Evolutionary conservation across 2,888 invertebrate genomes (phyloP).

Genomic region (Antheraea assamensis): DNA sequence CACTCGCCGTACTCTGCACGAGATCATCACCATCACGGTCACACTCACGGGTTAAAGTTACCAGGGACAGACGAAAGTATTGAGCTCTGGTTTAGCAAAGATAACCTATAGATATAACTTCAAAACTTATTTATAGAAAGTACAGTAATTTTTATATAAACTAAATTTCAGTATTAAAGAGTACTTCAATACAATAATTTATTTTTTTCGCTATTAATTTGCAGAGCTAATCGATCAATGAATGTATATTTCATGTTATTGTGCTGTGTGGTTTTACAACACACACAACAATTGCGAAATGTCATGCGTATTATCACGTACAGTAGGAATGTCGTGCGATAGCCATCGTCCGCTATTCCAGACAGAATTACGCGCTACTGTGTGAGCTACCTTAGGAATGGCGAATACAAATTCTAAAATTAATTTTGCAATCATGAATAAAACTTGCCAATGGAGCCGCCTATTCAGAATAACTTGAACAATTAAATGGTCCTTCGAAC

Average conservation of each 20-base stretch:
- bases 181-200: no score
- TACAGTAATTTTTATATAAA: background rate
- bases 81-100: background rate
- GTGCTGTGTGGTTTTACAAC: background rate
- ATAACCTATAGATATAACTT: background rate
- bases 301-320: background rate
- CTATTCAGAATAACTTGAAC: background rate
- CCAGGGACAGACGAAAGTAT: background rate
- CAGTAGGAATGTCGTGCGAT: background rate
- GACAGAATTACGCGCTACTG: background rate
- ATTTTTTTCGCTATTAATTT: no score
- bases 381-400: background rate
- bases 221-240: no score
- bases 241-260: no score
- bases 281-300: background rate
- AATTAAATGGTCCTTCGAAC: background rate
- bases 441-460: background rate
- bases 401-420: background rate
- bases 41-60: background rate
- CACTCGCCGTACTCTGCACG: slow-evolving; percentile 77
- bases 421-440: background rate
- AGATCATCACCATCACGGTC: slow-evolving; percentile 24
- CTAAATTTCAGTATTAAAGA: no score
- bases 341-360: background rate
- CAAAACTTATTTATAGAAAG: background rate